phyloP scores from a whole-genome alignment of 2,797 vertebrate genomes.

The Hapalemur alaotrensis region DNA sequence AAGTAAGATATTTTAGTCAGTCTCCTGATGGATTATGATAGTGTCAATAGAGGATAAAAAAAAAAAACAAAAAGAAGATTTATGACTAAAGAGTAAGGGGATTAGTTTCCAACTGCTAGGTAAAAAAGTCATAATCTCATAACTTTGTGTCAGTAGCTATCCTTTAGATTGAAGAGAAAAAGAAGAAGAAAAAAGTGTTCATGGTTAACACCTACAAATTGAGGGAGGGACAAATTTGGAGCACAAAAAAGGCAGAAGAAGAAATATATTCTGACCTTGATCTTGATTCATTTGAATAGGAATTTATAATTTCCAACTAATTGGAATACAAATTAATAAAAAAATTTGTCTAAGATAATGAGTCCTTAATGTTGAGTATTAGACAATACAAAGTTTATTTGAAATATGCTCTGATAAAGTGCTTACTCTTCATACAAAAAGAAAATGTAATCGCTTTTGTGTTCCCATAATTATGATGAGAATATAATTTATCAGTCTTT shows the following conservation, averaged over 20 bases:
- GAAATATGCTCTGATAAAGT: conserved; percentile 35
- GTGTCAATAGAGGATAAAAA: neutral
- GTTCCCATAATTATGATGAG: conserved; percentile 51
- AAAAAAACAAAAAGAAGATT: neutral
- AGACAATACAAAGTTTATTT: conserved; percentile 38
- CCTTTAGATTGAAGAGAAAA: neutral
- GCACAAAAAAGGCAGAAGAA: neutral
- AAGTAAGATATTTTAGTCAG: neutral
- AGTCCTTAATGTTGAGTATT: neutral
- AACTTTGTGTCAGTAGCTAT: neutral
- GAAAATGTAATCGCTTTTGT: conserved; percentile 57
- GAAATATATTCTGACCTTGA: neutral
- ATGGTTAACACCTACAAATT: neutral
- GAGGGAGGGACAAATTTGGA: neutral
- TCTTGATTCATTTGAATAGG: neutral
- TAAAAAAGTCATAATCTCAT: neutral
- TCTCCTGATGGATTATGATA: neutral
- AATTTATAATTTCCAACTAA: conserved; percentile 28
- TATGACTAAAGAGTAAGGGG: neutral
- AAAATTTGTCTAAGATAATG: conserved; percentile 25
- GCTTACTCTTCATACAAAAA: conserved; percentile 61
- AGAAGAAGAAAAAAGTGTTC: neutral
- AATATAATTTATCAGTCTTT: conserved; percentile 62
- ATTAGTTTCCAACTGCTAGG: neutral
- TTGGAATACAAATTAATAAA: conserved; percentile 1